phyloP scores from a whole-genome alignment of 1,140 invertebrate species.

The Phymastichus coffea region DNA sequence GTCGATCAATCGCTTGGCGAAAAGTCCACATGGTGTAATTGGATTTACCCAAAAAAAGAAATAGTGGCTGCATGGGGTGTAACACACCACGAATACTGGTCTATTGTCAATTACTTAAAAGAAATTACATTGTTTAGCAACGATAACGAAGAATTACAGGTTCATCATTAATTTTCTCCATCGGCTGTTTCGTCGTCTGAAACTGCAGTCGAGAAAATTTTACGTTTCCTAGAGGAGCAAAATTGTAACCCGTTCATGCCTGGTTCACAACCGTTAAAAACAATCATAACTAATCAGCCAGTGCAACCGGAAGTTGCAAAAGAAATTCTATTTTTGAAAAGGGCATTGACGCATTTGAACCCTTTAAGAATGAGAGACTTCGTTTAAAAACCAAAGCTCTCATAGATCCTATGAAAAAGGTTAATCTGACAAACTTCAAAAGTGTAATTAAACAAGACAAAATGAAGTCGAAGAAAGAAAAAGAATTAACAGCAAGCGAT shows the following conservation, averaged over 20 bases:
- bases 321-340: not conserved
- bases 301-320: not conserved
- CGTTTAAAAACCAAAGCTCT: not conserved
- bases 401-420: not conserved
- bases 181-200: not conserved
- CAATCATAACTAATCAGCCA: not conserved
- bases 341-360: not conserved
- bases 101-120: not conserved
- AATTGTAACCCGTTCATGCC: not conserved
- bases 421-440: conserved; percentile 2
- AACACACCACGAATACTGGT: not conserved
- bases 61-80: not conserved
- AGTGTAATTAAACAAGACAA: not conserved
- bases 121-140: not conserved
- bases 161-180: conserved; percentile 3
- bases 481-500: not conserved
- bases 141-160: not conserved
- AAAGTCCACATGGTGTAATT: not conserved
- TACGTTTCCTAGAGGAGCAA: not conserved
- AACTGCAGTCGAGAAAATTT: not conserved
- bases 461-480: not conserved
- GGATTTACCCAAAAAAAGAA: not conserved
- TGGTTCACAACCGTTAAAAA: not conserved
- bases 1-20: not conserved
- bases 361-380: not conserved